Conservation (phyloP, 2,888 invertebrate genomes). For the Atherix ibis region DNA sequence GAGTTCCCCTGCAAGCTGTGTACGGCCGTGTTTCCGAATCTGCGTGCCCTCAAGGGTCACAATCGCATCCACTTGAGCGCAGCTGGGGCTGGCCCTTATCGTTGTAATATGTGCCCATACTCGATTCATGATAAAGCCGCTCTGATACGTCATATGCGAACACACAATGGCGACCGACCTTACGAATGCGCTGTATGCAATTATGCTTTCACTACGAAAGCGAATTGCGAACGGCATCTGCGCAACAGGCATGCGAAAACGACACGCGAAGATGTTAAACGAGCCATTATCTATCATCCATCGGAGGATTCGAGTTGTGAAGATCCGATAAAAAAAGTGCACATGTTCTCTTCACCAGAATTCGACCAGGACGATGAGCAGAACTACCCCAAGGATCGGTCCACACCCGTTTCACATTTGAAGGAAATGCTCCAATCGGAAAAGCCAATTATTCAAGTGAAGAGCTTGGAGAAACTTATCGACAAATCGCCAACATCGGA, state of each 20-base stretch:
- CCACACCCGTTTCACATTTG: constrained; percentile 33
- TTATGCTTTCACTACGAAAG: constrained; percentile 93
- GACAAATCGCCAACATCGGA: constrained; percentile 17
- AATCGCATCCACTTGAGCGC: constrained; percentile 72
- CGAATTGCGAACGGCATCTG: constrained; percentile 90
- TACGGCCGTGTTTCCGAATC: constrained; percentile 69
- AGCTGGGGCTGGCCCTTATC: constrained; percentile 63
- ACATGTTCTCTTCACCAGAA: constrained; percentile 39
- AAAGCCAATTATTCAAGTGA: constrained; percentile 41
- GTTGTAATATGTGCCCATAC: constrained; percentile 87
- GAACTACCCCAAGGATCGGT: constrained; percentile 23
- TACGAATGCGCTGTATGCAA: constrained; percentile 91
- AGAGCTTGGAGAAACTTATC: constrained; percentile 44
- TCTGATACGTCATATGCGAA: constrained; percentile 77
- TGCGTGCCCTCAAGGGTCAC: constrained; percentile 80
- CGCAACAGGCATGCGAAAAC: constrained; percentile 79
- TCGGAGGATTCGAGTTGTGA: constrained; percentile 72
- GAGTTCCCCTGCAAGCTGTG: constrained; percentile 87
- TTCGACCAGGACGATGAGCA: constrained; percentile 29
- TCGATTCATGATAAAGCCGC: constrained; percentile 75
- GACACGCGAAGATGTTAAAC: constrained; percentile 75
- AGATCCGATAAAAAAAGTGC: constrained; percentile 41
- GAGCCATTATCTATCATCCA: constrained; percentile 73
- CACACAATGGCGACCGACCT: constrained; percentile 89
- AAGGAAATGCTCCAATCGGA: constrained; percentile 35